Evolutionary conservation across 2,113 vertebrate genomes (phyloP).

Genomic region (Tympanuchus pallidicinctus): DNA sequence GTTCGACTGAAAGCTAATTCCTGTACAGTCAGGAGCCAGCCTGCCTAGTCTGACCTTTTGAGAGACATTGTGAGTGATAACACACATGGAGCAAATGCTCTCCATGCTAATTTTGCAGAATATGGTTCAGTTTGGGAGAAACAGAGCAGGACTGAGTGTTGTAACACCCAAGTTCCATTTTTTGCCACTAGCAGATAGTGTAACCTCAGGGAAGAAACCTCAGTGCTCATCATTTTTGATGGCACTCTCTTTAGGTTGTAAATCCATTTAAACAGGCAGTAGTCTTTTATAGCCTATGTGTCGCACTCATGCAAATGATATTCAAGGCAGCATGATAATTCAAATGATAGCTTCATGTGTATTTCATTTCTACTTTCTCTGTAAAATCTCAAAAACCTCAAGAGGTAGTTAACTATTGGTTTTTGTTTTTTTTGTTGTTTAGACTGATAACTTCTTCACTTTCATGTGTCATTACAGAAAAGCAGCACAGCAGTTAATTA

Average conservation of each 20-base stretch:
- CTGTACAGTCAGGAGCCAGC: background rate
- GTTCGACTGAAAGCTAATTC: background rate
- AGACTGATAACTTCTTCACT: background rate
- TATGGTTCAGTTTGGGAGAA: background rate
- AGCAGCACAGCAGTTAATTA: background rate
- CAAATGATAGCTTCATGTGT: background rate
- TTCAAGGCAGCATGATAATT: background rate
- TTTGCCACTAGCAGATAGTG: background rate
- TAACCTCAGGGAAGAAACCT: background rate
- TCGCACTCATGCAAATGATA: background rate
- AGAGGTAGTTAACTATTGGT: background rate
- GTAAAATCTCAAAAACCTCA: background rate
- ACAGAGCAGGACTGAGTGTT: background rate
- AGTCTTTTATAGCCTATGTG: background rate
- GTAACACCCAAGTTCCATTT: background rate
- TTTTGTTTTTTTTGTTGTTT: background rate
- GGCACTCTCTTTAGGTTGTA: background rate
- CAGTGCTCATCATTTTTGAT: background rate
- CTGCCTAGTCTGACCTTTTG: background rate
- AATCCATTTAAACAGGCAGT: background rate
- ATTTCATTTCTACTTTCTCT: background rate
- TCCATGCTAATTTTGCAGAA: background rate
- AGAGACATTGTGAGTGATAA: background rate
- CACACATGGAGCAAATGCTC: background rate
- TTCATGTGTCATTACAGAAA: background rate